Evolutionary conservation across 2,888 invertebrate genomes (phyloP).

Genomic region (Anaspis maculata): DNA sequence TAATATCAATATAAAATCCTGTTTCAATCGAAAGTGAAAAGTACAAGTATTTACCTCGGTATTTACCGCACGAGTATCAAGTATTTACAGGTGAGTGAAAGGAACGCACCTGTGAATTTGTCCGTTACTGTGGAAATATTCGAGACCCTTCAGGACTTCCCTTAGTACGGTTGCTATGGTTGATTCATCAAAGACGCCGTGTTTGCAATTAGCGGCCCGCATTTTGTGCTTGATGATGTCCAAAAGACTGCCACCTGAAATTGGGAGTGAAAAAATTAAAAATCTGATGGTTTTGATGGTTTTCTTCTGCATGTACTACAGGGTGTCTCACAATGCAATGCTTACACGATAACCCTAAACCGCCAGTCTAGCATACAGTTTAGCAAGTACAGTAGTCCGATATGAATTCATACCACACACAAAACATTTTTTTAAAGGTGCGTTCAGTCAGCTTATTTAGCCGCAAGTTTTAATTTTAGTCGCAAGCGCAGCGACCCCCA

Average conservation of each 20-base stretch:
- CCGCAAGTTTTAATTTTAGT: too few species aligned
- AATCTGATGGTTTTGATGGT: background rate
- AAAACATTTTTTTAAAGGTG: too few species aligned
- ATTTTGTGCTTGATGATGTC: slow-evolving; percentile 94
- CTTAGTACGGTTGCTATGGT: slow-evolving; percentile 95
- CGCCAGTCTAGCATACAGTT: too few species aligned
- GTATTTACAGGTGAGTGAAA: too few species aligned
- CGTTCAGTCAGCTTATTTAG: too few species aligned
- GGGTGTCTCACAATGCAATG: background rate
- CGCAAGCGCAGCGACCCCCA: too few species aligned
- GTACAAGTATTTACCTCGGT: slow-evolving; percentile 24
- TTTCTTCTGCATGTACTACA: background rate
- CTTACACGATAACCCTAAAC: too few species aligned
- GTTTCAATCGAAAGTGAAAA: background rate
- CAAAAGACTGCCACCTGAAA: slow-evolving; percentile 67
- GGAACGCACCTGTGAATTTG: slow-evolving; percentile 99
- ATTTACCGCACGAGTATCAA: too few species aligned
- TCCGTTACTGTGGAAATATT: slow-evolving; percentile 97
- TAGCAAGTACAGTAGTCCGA: too few species aligned
- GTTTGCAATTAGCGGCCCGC: slow-evolving; percentile 82
- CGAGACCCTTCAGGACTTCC: slow-evolving; percentile 91
- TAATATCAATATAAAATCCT: background rate
- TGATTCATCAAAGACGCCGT: slow-evolving; percentile 95
- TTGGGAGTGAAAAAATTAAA: background rate
- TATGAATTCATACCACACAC: too few species aligned